Percentiles rank a stretch among this genome's conserved stretches.
phyloP scores from a whole-genome alignment of 2,113 vertebrate genomes.

The Corythoichthys haematopterus region DNA sequence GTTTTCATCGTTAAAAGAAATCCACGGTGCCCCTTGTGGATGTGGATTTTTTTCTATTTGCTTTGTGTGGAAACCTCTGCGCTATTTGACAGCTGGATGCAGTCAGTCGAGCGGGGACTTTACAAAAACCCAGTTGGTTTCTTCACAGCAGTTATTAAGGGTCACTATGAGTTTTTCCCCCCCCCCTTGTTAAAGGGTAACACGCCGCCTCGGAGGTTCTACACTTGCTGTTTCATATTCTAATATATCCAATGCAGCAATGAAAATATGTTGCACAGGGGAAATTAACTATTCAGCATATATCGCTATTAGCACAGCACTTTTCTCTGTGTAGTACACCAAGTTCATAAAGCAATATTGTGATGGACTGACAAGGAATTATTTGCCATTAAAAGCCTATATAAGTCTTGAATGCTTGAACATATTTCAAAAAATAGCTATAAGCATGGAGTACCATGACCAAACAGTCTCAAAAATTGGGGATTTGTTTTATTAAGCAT shows the following conservation, averaged over 20 bases:
- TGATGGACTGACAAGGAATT: not conserved
- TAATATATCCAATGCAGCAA: not conserved
- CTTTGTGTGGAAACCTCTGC: slow-evolving; percentile 8
- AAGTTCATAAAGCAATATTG: not conserved
- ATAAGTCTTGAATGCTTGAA: no score
- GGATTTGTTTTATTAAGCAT: no score
- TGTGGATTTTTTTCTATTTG: not conserved
- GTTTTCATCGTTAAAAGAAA: not conserved
- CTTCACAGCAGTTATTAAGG: slow-evolving; percentile 13
- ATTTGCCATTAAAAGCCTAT: no score
- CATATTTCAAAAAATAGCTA: no score
- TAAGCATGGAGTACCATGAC: no score
- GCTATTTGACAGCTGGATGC: slow-evolving; percentile 21
- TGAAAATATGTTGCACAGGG: not conserved
- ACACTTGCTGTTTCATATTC: not conserved
- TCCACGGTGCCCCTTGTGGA: not conserved
- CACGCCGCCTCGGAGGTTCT: not conserved
- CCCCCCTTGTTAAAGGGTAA: not conserved
- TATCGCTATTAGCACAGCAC: not conserved
- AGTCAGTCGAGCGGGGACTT: slow-evolving; percentile 13
- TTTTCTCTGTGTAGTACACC: not conserved
- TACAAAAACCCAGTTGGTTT: slow-evolving; percentile 21
- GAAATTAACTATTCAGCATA: not conserved
- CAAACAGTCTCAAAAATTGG: no score
- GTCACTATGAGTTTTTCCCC: slow-evolving; percentile 2